Conservation (phyloP, 2,113 vertebrate species). For the Aplodontia rufa region DNA sequence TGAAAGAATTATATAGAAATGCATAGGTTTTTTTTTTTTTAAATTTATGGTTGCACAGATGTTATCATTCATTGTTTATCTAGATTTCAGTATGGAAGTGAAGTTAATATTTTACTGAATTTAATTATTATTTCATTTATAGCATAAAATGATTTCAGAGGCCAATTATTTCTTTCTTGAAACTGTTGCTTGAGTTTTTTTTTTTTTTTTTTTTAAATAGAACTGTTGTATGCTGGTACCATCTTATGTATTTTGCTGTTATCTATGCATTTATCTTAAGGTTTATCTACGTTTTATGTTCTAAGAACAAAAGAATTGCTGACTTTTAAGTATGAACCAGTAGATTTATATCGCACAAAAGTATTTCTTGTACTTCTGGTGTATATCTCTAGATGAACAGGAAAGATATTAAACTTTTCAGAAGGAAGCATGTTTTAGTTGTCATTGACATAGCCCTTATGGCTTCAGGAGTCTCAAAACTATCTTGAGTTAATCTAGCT, state of each 20-base stretch:
- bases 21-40: slow-evolving; percentile 8
- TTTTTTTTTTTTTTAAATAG: no score
- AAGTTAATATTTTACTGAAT: slow-evolving; percentile 44
- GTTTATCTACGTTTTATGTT: slow-evolving; percentile 44
- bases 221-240: not conserved
- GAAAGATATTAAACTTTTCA: slow-evolving; percentile 44
- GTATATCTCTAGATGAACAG: slow-evolving; percentile 23
- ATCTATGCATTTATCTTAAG: slow-evolving; percentile 32
- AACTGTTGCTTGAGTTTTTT: not conserved
- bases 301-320: slow-evolving; percentile 40
- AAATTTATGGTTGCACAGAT: slow-evolving; percentile 6
- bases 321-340: slow-evolving; percentile 30
- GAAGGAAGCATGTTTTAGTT: not conserved
- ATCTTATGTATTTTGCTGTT: not conserved
- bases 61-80: not conserved
- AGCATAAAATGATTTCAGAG: slow-evolving; percentile 25
- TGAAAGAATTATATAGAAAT: not conserved
- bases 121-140: slow-evolving; percentile 38
- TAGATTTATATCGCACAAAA: slow-evolving; percentile 36
- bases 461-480: not conserved
- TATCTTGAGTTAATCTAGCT: not conserved
- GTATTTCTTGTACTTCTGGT: slow-evolving; percentile 10
- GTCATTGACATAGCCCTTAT: not conserved
- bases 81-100: slow-evolving; percentile 31
- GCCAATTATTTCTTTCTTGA: slow-evolving; percentile 20